Evolutionary conservation across 2,888 invertebrate genomes (phyloP), one percentile per base, ranked within the genome.

Genomic region (Noctua janthe): DNA sequence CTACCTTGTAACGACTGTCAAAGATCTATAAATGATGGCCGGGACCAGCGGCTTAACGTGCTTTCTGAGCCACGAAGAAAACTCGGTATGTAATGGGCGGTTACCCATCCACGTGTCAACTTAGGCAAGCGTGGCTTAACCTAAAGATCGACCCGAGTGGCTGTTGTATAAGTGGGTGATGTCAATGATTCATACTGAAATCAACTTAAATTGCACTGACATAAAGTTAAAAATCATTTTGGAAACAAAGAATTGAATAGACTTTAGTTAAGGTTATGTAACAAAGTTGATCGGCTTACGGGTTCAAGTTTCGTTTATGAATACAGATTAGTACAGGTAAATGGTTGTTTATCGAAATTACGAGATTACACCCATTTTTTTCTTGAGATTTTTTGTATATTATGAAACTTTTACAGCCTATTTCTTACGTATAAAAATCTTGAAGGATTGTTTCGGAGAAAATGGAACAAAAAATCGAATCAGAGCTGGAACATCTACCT

Each of bases 201-300:
- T 39, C 35, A 39, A 66, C 64, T 39, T 35, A 39, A 66, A 66
- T 66, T 10, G 4, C 10, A 66, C 4, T 4, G 35, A 10, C 20
- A 64, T 10, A 66, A 64, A 64, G 35, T 20, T 66, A 10, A 66
- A 66, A 66, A 39, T 66, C 20, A 66, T 66, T 1, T 39, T 39
- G 64, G 35, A 39, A 66, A 39, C 35, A 39, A 35, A 20, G 5
- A 66, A 35, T 35, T 10, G 35, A 64, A 20, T 5, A 66, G 35
- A 66, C 64, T 66, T 66, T 35, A 66, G 35, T 4, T 20, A 10
- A 76, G 83, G 74, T 81, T 81, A 78, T 87, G 88, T 83, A 89
- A 90, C 88, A 87, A 87, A 74, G 80, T 84, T 84, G 81, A 85
- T 87, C 85, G 79, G 79, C 73, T 82, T 76, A 81, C 59, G 23